Conservation (phyloP, 1,140 invertebrate species). For the Manduca sexta region DNA sequence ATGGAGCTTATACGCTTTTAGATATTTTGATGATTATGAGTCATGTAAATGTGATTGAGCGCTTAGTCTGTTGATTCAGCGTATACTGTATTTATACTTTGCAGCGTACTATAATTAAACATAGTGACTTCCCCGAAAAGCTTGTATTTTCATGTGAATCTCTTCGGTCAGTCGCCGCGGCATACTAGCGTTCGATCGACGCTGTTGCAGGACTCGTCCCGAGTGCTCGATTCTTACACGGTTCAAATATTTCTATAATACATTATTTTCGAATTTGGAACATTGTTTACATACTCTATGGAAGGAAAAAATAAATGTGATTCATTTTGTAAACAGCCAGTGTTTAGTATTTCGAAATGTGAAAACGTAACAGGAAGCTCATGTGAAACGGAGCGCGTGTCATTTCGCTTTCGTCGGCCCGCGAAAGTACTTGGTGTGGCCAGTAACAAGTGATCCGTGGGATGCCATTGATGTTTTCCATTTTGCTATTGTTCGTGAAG, state of each 20-base stretch:
- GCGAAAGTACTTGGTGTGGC: constrained; percentile 18
- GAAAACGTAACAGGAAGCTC: constrained; percentile 19
- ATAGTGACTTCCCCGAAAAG: constrained; percentile 29
- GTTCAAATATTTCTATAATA: constrained; percentile 8
- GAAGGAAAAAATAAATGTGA: neutral
- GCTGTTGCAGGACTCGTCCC: constrained; percentile 30
- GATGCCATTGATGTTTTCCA: no score
- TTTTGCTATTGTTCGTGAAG: no score
- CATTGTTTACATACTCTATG: neutral
- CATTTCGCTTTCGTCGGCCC: constrained; percentile 22
- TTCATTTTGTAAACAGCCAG: neutral
- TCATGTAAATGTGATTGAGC: no score
- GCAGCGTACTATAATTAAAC: constrained; percentile 41
- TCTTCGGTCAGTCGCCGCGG: constrained; percentile 27
- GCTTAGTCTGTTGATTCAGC: constrained; percentile 12
- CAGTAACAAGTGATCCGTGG: constrained; percentile 3
- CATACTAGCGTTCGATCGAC: constrained; percentile 25
- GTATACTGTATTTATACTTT: constrained; percentile 20
- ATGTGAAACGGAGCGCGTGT: constrained; percentile 28
- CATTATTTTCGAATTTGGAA: neutral
- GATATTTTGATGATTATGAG: no score
- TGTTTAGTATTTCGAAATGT: constrained; percentile 6
- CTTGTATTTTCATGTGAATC: constrained; percentile 31
- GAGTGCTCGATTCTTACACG: constrained; percentile 25
- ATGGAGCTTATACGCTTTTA: no score